These are phyloP conservation scores for Dione vanillae DNA, from an alignment of 2,888 invertebrate genomes.

Conservation along the genomic window DNA sequence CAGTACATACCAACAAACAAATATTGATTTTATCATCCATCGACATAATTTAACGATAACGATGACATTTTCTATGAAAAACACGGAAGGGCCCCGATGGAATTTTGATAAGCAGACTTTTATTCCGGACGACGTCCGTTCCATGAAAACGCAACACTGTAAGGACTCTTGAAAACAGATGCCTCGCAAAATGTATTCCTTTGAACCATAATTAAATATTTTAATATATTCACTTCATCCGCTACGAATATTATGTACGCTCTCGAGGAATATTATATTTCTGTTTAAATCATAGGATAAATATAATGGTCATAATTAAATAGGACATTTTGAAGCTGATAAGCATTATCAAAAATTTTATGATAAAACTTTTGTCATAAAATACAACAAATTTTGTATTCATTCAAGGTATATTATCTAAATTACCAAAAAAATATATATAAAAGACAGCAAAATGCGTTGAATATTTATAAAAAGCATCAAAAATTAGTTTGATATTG, in stretches of 20 bases:
- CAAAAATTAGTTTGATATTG: conserved; percentile 4
- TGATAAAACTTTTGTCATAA: neutral
- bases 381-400: neutral
- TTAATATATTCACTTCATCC: conserved; percentile 74
- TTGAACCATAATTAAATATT: conserved; percentile 75
- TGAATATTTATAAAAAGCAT: conserved; percentile 4
- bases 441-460: neutral
- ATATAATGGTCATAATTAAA: neutral
- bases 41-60: conserved; percentile 41
- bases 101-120: conserved; percentile 70
- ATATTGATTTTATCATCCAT: conserved; percentile 52
- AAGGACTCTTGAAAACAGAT: conserved; percentile 60
- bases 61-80: conserved; percentile 51
- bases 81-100: conserved; percentile 61
- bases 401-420: neutral
- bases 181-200: conserved; percentile 62
- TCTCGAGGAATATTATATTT: conserved; percentile 56
- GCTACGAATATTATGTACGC: conserved; percentile 58
- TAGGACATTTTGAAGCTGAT: neutral
- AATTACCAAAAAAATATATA: neutral
- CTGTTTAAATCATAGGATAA: conserved; percentile 38
- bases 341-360: neutral
- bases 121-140: conserved; percentile 65
- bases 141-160: conserved; percentile 68
- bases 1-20: conserved; percentile 17